Conservation (phyloP, 2,113 vertebrate species). For the Leptobrachium leishanense region DNA sequence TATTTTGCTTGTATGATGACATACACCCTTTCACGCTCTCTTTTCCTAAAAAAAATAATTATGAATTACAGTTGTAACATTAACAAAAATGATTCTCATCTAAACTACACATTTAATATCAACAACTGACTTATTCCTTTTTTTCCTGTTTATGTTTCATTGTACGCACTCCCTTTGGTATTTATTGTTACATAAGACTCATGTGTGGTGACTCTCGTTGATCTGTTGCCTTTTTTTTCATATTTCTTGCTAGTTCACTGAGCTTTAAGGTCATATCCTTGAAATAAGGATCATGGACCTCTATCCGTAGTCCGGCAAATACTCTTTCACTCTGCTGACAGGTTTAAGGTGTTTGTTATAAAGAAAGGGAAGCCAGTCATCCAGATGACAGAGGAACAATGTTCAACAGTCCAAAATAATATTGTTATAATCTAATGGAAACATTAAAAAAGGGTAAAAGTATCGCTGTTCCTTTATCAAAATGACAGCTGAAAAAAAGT, state of each 20-base stretch:
- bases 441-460: slow-evolving; percentile 43
- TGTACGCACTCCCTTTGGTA: too few relatives aligned
- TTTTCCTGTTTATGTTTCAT: too few relatives aligned
- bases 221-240: slow-evolving; percentile 16
- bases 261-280: slow-evolving; percentile 50
- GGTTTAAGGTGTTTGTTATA: slow-evolving; percentile 54
- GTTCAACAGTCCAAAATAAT: slow-evolving; percentile 51
- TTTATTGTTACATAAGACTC: slow-evolving; percentile 13
- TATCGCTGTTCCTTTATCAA: slow-evolving; percentile 44
- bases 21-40: too few relatives aligned
- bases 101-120: too few relatives aligned
- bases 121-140: too few relatives aligned
- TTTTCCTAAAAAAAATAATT: too few relatives aligned
- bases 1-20: too few relatives aligned
- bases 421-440: slow-evolving; percentile 52
- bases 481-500: background rate
- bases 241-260: slow-evolving; percentile 30
- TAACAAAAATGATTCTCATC: too few relatives aligned
- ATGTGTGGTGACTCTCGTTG: background rate
- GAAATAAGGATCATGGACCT: slow-evolving; percentile 52
- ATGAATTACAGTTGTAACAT: too few relatives aligned
- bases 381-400: slow-evolving; percentile 53
- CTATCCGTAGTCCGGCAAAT: slow-evolving; percentile 45
- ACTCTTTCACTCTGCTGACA: slow-evolving; percentile 54
- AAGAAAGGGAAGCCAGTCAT: slow-evolving; percentile 56